Evolutionary conservation across 2,888 invertebrate species (phyloP).

Genomic region (Athetis lepigone): DNA sequence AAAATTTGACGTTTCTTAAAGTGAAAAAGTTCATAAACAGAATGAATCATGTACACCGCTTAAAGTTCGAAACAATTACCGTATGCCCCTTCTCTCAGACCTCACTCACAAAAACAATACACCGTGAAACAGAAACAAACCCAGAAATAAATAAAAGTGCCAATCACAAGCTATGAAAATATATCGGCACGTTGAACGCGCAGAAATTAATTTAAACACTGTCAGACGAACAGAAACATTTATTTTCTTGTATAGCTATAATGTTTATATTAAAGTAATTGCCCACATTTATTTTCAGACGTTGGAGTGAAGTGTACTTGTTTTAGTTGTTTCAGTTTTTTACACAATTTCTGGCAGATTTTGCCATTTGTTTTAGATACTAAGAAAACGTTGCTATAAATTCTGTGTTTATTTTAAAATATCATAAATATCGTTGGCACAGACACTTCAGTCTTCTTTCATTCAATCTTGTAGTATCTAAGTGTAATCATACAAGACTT

Average conservation of each 20-base stretch:
- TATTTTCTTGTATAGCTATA: slow-evolving; percentile 47
- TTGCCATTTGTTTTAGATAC: slow-evolving; percentile 37
- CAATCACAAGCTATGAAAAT: slow-evolving; percentile 52
- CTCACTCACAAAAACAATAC: slow-evolving; percentile 34
- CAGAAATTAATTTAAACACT: slow-evolving; percentile 57
- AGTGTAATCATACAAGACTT: slow-evolving; percentile 28
- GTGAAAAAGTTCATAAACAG: not conserved
- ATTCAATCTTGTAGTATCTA: slow-evolving; percentile 17
- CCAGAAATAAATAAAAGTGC: slow-evolving; percentile 55
- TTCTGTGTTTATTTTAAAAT: slow-evolving; percentile 44
- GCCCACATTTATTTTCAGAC: slow-evolving; percentile 61
- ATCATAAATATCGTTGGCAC: slow-evolving; percentile 37
- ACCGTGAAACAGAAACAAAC: slow-evolving; percentile 32
- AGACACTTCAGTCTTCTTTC: slow-evolving; percentile 11
- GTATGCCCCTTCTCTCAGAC: not conserved
- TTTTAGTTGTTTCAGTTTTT: slow-evolving; percentile 21
- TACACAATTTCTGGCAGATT: slow-evolving; percentile 15
- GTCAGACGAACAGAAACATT: slow-evolving; percentile 47
- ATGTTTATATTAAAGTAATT: slow-evolving; percentile 63
- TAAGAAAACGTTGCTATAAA: slow-evolving; percentile 20
- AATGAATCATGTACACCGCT: not conserved
- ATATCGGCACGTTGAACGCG: slow-evolving; percentile 42
- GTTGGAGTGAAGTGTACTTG: slow-evolving; percentile 28
- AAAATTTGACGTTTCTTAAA: not conserved
- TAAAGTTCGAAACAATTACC: not conserved